These are phyloP conservation scores for Syngnathus scovelli DNA, from an alignment of 2,113 vertebrate species.

Conservation along the genomic window DNA sequence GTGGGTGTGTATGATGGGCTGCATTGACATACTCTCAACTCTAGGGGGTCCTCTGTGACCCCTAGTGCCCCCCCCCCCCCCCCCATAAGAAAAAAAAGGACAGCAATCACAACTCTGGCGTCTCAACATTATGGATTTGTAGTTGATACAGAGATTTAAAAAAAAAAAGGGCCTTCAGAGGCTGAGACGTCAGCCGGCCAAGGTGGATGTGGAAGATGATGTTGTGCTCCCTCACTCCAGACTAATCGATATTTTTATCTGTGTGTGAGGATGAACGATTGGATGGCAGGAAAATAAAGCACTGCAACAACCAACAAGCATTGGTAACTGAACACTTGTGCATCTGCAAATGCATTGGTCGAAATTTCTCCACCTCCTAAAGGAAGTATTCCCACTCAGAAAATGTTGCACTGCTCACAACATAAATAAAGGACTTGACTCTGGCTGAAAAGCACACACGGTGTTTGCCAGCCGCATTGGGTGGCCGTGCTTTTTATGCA, in stretches of 20 bases:
- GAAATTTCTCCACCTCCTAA: slow-evolving; percentile 16
- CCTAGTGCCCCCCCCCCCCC: not conserved
- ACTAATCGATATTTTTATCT: not conserved
- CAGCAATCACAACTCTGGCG: not conserved
- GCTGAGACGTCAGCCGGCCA: not conserved
- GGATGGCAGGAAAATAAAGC: not conserved
- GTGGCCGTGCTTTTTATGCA: slow-evolving; percentile 74
- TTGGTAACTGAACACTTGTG: no score
- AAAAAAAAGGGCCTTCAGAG: not conserved
- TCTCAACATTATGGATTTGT: not conserved
- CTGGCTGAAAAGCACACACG: slow-evolving; percentile 50
- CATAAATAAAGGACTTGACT: slow-evolving; percentile 60
- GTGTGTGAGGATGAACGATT: not conserved
- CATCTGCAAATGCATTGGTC: slow-evolving; percentile 9
- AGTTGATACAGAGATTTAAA: no score
- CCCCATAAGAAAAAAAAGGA: no score
- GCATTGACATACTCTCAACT: slow-evolving; percentile 43
- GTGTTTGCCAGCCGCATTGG: slow-evolving; percentile 69
- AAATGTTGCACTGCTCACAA: slow-evolving; percentile 36
- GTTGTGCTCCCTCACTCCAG: not conserved
- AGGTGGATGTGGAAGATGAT: not conserved
- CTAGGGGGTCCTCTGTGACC: slow-evolving; percentile 52
- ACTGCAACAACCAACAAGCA: not conserved
- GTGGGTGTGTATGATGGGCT: not conserved
- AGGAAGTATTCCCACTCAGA: slow-evolving; percentile 29